Evolutionary conservation across 2,113 vertebrate species (phyloP).

Genomic region (Balaeniceps rex): DNA sequence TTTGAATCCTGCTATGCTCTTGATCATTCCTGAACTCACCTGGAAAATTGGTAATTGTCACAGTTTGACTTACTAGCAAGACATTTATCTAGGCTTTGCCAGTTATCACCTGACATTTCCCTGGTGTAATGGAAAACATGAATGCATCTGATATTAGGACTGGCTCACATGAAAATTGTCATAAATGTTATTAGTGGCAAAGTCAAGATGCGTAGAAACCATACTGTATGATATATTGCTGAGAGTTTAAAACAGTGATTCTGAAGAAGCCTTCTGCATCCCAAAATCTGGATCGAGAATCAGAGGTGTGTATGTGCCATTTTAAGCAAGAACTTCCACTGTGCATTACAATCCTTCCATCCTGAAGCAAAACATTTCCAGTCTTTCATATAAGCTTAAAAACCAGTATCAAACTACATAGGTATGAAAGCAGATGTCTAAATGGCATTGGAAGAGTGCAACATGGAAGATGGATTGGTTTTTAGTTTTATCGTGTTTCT

Average conservation of each 20-base stretch:
- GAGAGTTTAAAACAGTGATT: not conserved
- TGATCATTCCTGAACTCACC: not conserved
- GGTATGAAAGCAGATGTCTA: not conserved
- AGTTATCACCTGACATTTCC: not conserved
- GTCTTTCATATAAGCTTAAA: not conserved
- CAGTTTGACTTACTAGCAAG: not conserved
- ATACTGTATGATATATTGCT: not conserved
- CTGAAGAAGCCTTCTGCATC: not conserved
- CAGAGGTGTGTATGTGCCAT: not conserved
- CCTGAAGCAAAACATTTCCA: not conserved
- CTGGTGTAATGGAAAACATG: not conserved
- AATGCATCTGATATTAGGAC: not conserved
- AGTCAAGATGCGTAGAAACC: not conserved
- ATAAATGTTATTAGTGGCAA: not conserved
- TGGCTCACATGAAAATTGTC: not conserved
- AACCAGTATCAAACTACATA: not conserved
- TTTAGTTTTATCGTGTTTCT: not conserved
- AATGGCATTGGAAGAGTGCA: not conserved
- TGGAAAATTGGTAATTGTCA: conserved; percentile 39
- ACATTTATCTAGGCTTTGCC: not conserved
- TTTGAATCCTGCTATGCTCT: not conserved
- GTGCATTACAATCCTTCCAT: not conserved
- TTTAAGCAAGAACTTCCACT: not conserved
- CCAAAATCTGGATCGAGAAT: not conserved
- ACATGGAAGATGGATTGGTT: not conserved